Conservation (phyloP, 2,113 vertebrate species). For the Reinhardtius hippoglossoides region DNA sequence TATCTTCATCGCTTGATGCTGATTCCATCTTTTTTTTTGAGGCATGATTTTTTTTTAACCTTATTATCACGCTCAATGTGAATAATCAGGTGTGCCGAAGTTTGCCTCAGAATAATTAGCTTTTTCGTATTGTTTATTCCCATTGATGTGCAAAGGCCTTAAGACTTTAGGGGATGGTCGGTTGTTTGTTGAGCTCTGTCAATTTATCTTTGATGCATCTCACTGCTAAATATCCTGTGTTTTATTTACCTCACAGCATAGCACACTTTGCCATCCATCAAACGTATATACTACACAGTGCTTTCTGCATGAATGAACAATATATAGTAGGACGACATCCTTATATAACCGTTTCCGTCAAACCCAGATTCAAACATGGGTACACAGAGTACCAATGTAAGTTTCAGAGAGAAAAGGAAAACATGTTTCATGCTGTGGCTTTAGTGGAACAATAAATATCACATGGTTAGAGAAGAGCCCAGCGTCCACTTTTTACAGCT, state of each 20-base stretch:
- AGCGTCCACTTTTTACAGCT: background rate
- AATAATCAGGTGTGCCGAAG: too few species aligned
- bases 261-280: background rate
- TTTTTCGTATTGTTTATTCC: too few species aligned
- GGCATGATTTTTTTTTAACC: too few species aligned
- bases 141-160: too few species aligned
- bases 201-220: background rate
- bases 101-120: too few species aligned
- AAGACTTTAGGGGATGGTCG: background rate
- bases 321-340: background rate
- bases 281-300: background rate
- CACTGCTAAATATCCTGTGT: background rate
- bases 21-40: too few species aligned
- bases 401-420: background rate
- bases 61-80: too few species aligned
- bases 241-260: background rate
- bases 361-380: background rate
- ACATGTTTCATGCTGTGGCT: background rate
- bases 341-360: background rate
- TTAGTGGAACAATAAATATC: background rate
- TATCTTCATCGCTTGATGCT: too few species aligned
- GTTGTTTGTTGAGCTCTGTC: background rate
- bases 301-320: background rate
- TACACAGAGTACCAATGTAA: background rate
- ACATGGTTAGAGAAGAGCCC: background rate